Evolutionary conservation across 2,888 invertebrate genomes (phyloP).

Genomic region (Sminthurinus aureus): DNA sequence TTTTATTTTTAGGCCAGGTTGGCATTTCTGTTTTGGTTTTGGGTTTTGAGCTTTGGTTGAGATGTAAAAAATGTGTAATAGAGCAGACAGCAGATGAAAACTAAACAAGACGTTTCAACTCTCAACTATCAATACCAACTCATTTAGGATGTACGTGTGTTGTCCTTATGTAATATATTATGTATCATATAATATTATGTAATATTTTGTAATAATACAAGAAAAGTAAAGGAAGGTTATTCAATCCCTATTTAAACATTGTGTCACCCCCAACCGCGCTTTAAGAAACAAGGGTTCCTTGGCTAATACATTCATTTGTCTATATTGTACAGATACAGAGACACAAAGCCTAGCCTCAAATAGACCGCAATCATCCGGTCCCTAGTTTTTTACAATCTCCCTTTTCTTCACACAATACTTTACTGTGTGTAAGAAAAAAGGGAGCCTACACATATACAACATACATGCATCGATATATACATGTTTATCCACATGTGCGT

Average conservation of each 20-base stretch:
- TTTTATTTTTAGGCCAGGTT: too few relatives aligned
- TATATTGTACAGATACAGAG: not conserved
- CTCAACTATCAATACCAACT: not conserved
- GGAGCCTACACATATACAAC: too few relatives aligned
- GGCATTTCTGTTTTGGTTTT: too few relatives aligned
- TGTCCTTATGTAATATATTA: not conserved
- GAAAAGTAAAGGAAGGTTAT: constrained; percentile 14
- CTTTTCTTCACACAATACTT: not conserved
- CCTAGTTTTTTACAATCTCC: not conserved
- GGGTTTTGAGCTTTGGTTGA: not conserved
- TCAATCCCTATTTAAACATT: constrained; percentile 11
- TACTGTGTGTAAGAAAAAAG: not conserved
- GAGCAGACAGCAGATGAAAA: not conserved
- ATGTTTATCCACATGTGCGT: too few relatives aligned
- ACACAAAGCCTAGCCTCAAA: constrained; percentile 18
- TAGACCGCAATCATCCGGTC: constrained; percentile 41
- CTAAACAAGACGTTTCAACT: not conserved
- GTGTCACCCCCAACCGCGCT: constrained; percentile 41
- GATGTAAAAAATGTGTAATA: constrained; percentile 5
- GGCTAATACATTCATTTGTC: not conserved
- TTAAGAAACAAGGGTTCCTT: not conserved
- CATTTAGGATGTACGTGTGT: not conserved
- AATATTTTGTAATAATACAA: not conserved
- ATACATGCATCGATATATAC: too few relatives aligned
- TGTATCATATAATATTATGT: too few relatives aligned